Evolutionary conservation across 2,113 vertebrate species (phyloP), one percentile per base, ranked within the genome.

Genomic region (Cyanoderma ruficeps): DNA sequence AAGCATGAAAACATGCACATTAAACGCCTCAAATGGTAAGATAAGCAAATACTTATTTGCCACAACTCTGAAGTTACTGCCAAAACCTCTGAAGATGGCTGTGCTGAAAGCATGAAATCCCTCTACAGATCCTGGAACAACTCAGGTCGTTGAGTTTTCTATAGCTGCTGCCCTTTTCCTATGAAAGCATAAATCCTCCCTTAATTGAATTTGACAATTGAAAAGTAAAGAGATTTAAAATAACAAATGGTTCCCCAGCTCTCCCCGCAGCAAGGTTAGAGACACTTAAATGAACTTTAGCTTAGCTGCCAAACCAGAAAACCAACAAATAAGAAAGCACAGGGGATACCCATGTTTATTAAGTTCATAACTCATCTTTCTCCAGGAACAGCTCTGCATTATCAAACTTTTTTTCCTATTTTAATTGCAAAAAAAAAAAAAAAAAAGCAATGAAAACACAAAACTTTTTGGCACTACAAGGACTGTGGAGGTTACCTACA

Each of bases 171-270:
- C 63, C 69, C 74, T 85, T 93, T 82, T 39, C 69, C 87, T 94
- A 35, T 69, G 90, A 81, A 80, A 81, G 79, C 68, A 93, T 90
- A 90, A 96, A 94, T 77, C 76, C 37, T 81, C 85, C 63, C 63
- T 87, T 97, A 97, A 97, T 39, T 93, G 91, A 96, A 97, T 84
- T 80, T 91, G 97, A 97, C 97, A 96, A 91, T n/a, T 96, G 97
- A 93, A 94, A 97, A 95, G 90, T 87, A 95, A 94, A 94, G 76
- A 76, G 70, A 95, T 96, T 96, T 95, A 91, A 96, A 96, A 96
- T 87, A 97, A 97, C 88, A 97, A 97, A 98, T 60, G 65, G 56
- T 47, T 94, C 89, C 90, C 59, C 78, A 80, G 78, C 76, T 83
- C 96, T 89, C 90, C 95, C 96, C 88, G 81, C 89, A 97, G 97